Percentiles rank a stretch among this genome's conserved stretches.
phyloP scores from a whole-genome alignment of 1,140 invertebrate species.

The Zaprionus tsacasi region DNA sequence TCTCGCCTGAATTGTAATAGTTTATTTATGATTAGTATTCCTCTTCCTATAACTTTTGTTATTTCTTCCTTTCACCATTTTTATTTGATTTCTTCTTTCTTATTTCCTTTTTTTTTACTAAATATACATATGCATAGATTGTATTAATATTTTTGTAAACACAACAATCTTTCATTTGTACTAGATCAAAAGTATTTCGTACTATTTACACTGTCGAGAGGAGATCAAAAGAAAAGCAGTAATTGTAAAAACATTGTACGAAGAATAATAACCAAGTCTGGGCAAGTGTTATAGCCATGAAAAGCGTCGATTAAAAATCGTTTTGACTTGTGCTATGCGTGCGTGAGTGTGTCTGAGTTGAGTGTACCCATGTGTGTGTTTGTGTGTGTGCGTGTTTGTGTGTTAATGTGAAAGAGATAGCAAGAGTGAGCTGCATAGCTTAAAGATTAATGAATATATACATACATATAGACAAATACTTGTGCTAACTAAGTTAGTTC shows the following conservation, averaged over 20 bases:
- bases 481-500: conserved; percentile 48
- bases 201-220: conserved; percentile 2
- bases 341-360: not conserved
- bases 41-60: conserved; percentile 15
- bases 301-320: conserved; percentile 35
- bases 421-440: conserved; percentile 44
- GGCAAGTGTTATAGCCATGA: conserved; percentile 25
- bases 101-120: conserved; percentile 31
- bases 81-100: conserved; percentile 17
- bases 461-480: conserved; percentile 36
- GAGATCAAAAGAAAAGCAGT: not conserved
- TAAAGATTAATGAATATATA: conserved; percentile 33
- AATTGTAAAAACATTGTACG: not conserved
- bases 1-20: conserved; percentile 41
- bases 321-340: conserved; percentile 11
- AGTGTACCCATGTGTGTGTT: not conserved
- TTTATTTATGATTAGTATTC: conserved; percentile 32
- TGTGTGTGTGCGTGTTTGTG: conserved; percentile 10
- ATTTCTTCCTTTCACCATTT: conserved; percentile 9
- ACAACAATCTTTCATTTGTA: conserved; percentile 30
- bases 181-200: conserved; percentile 25
- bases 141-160: conserved; percentile 50
- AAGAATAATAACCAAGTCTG: conserved; percentile 32
- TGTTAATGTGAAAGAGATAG: conserved; percentile 21
- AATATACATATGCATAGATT: conserved; percentile 47